Evolutionary conservation across 2,113 vertebrate species (phyloP), one percentile per base, ranked within the genome.

Genomic region (Mirza zaza): DNA sequence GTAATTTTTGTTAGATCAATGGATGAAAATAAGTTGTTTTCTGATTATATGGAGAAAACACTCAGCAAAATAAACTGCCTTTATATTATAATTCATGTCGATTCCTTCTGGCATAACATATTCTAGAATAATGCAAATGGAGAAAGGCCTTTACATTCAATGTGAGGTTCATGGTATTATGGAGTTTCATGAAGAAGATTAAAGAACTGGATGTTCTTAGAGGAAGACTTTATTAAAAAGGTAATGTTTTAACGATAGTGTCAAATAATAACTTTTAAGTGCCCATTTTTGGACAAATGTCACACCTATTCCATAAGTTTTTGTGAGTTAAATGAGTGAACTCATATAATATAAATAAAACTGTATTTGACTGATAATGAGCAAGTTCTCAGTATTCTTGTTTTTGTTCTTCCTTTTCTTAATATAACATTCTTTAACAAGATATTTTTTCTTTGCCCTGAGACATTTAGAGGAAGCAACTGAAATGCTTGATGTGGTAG

Each of bases 201-300:
- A 27, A 93, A 79, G 20, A 82, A 76, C 2, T 73, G 17, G 68
- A 55, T 95, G 9, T 82, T 90, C 27, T 92, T 29, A 80, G 63
- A 50, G 77, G 32, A 84, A 89, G 67, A 23, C 12, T 59, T 61
- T 82, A 73, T 42, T 3, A 61, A 86, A 82, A 93, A 71, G 15
- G 1, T 57, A 73, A 48, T 86, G 21, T 55, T 86, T 91, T 91
- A 89, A 48, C 68, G 23, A 71, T 67, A 67, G n/a, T 91, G 23
- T 86, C 39, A 39, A 34, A 91, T 59, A 80, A 76, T 84, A 20
- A 75, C 52, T 76, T 97, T 85, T 85, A 87, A 48, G 17, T 67
- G 8, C 25, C 10, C 18, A 4, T 80, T 34, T 88, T 88, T 96
- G 29, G 42, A 50, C 15, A 92, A 77, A 68, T 87, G 42, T 93